A percentile compares a stretch with the other conserved stretches of the same genome.
phyloP scores from a whole-genome alignment of 2,113 vertebrate species.

The Pavo muticus region DNA sequence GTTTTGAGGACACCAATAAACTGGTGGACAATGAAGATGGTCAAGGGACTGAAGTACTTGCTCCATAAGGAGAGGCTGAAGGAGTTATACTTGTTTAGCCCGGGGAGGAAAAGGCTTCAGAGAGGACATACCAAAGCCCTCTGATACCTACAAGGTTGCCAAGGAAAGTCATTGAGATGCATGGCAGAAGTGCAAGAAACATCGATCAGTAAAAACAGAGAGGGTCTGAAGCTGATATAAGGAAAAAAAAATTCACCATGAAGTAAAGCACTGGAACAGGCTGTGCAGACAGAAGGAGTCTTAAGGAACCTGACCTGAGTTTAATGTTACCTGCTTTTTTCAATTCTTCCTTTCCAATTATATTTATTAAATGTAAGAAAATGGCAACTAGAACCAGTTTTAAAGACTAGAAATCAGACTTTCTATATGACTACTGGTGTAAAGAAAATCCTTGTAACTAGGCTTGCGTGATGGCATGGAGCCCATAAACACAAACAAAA shows the following conservation, averaged over 20 bases:
- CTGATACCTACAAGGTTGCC: neutral
- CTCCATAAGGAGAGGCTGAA: too few relatives aligned
- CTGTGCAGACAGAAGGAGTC: too few relatives aligned
- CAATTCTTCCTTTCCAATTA: neutral
- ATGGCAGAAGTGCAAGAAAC: neutral
- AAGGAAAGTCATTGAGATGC: neutral
- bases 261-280: too few relatives aligned
- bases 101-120: neutral
- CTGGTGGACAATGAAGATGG: neutral
- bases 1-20: neutral
- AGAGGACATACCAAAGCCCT: neutral
- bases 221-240: too few relatives aligned
- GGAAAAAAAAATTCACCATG: too few relatives aligned
- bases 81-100: neutral
- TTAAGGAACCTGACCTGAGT: too few relatives aligned
- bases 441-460: neutral
- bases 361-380: neutral
- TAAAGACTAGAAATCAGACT: neutral
- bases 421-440: neutral
- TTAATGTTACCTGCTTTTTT: neutral
- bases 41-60: neutral
- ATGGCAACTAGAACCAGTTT: neutral
- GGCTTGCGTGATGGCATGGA: neutral
- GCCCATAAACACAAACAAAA: neutral
- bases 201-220: too few relatives aligned